These are phyloP conservation scores for Bellardia bayeri DNA, from an alignment of 2,888 invertebrate genomes.

Conservation along the genomic window DNA sequence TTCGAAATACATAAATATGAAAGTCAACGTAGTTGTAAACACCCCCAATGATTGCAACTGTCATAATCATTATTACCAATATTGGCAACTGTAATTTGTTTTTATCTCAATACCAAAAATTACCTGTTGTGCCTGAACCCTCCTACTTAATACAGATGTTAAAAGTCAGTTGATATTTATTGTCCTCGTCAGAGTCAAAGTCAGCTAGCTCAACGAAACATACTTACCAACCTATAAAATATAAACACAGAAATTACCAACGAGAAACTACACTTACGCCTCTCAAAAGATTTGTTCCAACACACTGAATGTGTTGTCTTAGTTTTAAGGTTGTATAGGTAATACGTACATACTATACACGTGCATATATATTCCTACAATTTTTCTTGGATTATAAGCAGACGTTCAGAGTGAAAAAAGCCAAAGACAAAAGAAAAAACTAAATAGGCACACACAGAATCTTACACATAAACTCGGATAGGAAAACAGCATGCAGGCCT, in stretches of 20 bases:
- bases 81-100: slow-evolving; percentile 20
- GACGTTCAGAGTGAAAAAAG: not conserved
- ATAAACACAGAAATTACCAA: slow-evolving; percentile 28
- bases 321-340: not conserved
- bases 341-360: no score
- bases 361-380: not conserved
- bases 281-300: slow-evolving; percentile 24
- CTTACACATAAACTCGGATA: slow-evolving; percentile 3
- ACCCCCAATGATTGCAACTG: slow-evolving; percentile 26
- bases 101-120: slow-evolving; percentile 12
- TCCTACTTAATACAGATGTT: slow-evolving; percentile 74
- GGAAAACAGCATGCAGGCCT: slow-evolving; percentile 11
- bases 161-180: slow-evolving; percentile 65
- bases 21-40: not conserved
- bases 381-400: not conserved
- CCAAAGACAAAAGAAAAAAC: slow-evolving; percentile 8
- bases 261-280: slow-evolving; percentile 31
- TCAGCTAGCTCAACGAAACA: slow-evolving; percentile 4
- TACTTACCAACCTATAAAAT: not conserved
- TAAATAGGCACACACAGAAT: slow-evolving; percentile 28
- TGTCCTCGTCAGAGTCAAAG: slow-evolving; percentile 33
- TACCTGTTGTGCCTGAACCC: slow-evolving; percentile 15
- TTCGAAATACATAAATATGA: not conserved
- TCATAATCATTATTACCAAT: slow-evolving; percentile 12
- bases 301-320: slow-evolving; percentile 12